Evolutionary conservation across 1,140 invertebrate species (phyloP).

Genomic region (Streblospio benedicti): DNA sequence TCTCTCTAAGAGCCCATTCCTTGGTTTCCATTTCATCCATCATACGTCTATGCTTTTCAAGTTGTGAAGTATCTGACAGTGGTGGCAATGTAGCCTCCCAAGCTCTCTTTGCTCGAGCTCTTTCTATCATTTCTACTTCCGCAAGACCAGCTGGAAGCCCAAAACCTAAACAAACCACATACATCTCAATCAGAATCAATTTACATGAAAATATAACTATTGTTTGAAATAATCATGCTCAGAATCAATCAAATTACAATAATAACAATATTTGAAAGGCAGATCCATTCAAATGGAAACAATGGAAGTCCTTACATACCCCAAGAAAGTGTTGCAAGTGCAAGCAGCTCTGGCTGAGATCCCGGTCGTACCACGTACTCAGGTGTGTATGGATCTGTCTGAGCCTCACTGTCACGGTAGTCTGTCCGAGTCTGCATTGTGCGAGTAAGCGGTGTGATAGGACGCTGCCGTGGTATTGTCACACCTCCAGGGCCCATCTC

Average conservation of each 20-base stretch:
- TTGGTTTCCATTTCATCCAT: conserved; percentile 57
- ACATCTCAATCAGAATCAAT: too few relatives aligned
- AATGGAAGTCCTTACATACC: conserved; percentile 48
- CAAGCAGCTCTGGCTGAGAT: conserved; percentile 55
- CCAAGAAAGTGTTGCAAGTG: conserved; percentile 56
- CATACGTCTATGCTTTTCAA: conserved; percentile 51
- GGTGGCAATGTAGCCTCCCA: conserved; percentile 54
- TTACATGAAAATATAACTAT: too few relatives aligned
- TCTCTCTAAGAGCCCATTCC: conserved; percentile 59
- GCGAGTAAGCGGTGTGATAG: conserved; percentile 33
- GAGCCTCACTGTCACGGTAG: conserved; percentile 65
- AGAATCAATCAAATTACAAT: too few relatives aligned
- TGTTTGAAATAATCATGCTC: too few relatives aligned
- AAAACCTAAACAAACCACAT: conserved; percentile 45
- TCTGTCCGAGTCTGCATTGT: conserved; percentile 59
- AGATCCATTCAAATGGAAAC: too few relatives aligned
- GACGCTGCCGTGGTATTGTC: too few relatives aligned
- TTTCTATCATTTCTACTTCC: conserved; percentile 58
- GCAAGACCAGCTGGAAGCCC: conserved; percentile 57
- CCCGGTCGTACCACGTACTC: conserved; percentile 51
- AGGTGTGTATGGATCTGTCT: conserved; percentile 68
- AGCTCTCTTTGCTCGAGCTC: conserved; percentile 52
- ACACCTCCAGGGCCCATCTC: too few relatives aligned
- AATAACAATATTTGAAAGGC: too few relatives aligned
- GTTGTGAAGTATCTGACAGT: conserved; percentile 48